Base-by-base conservation (phyloP, 2,113 vertebrate genomes). In the Chascanopsetta lugubris region DNA sequence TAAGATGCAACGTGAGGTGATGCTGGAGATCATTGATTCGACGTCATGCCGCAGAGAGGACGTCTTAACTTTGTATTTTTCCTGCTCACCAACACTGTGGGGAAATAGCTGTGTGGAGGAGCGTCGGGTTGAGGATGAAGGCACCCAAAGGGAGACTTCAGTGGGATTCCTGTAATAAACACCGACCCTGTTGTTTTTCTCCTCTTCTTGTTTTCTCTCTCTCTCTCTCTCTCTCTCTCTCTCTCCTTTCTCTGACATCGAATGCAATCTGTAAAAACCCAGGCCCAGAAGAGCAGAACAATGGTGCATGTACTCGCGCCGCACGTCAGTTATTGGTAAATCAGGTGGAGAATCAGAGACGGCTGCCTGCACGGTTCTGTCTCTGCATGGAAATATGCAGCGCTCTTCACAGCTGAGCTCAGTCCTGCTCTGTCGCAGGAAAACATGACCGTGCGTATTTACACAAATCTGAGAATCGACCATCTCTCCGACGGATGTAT, bases 291-390 rank as follows among this genome's bases (percentile, higher is more conserved):
- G 76, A 85, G 76, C 76, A 74, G 59, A 78, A 75, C 71, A 59
- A 64, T 57, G 55, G 64, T 69, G 76, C 40, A 38, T 15, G 75
- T 71, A 82, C 50, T 38, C 12, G 50, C 45, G 75, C 68, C 73
- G 70, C 68, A 61, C 74, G 79, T 66, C 76, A 85, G 63, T 69
- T 85, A 72, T 75, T 79, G 67, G 73, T 56, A 78, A 82, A 83
- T 79, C 77, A 77, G 73, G 68, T 72, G 71, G 62, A 76, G 73
- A 78, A 82, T 73, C 67, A 70, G 61, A 80, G 71, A 78, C 73
- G 72, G 77, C 74, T 80, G 82, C 68, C 65, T 64, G 34, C 61
- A 30, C 40, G 49, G 22, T 72, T 77, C 38, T 42, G 45, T 73
- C n/a, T 24, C 29, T 64, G 56, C 61, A 72, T 72, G 62, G 10